Percentiles rank a stretch among this genome's conserved stretches.
Conservation (phyloP, 1,140 invertebrate species). For the Heliconius eleuchia region DNA sequence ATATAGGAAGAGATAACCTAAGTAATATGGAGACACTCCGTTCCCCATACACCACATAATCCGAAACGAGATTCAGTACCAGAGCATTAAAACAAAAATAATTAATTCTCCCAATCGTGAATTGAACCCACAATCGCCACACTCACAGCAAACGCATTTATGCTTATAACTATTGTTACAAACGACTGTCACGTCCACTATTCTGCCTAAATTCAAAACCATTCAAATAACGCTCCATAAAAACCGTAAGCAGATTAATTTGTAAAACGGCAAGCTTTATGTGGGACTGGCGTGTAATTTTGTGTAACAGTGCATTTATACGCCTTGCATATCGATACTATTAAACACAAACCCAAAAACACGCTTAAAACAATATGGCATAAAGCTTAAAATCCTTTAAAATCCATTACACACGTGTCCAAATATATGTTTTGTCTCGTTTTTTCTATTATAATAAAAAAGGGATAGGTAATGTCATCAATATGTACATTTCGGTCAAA, state of each 20-base stretch:
- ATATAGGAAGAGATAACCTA: no score
- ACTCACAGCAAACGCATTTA: no score
- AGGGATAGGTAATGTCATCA: background rate
- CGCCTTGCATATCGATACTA: slow-evolving; percentile 5
- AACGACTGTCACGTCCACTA: no score
- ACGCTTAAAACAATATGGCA: no score
- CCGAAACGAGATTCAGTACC: no score
- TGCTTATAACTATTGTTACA: no score
- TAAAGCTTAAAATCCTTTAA: slow-evolving; percentile 7
- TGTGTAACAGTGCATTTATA: slow-evolving; percentile 30
- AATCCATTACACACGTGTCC: background rate
- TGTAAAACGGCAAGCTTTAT: slow-evolving; percentile 24
- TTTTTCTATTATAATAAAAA: background rate
- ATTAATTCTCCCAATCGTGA: no score
- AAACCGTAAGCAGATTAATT: slow-evolving; percentile 24
- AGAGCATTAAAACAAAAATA: no score
- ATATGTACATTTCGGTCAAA: slow-evolving; percentile 1
- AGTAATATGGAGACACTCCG: no score
- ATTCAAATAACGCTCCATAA: background rate
- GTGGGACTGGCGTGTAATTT: slow-evolving; percentile 27
- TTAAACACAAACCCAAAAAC: background rate
- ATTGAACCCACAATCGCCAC: background rate
- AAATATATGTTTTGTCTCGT: background rate
- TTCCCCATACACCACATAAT: no score
- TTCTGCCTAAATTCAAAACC: background rate